A percentile compares a stretch with the other conserved stretches of the same genome.
Conservation (phyloP, 53 echinoderm and acorn worm species). For the Astropecten irregularis region DNA sequence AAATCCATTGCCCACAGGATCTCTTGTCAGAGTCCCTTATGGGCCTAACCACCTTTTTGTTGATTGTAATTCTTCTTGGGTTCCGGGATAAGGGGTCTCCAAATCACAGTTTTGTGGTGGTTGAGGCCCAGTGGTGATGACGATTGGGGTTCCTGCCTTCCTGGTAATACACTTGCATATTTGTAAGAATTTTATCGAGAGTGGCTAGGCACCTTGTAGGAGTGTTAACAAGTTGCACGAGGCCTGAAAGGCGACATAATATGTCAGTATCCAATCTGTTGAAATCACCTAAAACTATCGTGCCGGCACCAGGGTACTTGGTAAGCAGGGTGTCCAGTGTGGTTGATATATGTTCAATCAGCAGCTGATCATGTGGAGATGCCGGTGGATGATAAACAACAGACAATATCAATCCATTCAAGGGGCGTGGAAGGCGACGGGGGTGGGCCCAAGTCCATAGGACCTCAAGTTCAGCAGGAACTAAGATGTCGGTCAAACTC, state of each 20-base stretch:
- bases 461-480: conserved; percentile 27
- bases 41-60: conserved; percentile 24
- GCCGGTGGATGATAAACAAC: conserved; percentile 15
- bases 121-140: neutral
- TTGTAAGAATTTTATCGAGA: conserved; percentile 18
- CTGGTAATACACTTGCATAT: conserved; percentile 1
- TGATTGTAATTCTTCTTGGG: neutral
- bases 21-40: conserved; percentile 27
- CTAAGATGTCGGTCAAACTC: neutral
- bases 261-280: conserved; percentile 46
- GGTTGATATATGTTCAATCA: conserved; percentile 12
- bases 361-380: neutral
- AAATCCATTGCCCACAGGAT: conserved; percentile 41
- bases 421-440: conserved; percentile 21
- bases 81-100: neutral
- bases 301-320: conserved; percentile 28
- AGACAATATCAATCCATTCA: conserved; percentile 3
- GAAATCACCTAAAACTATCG: conserved; percentile 36
- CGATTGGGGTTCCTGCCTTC: conserved; percentile 23
- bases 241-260: conserved; percentile 19
- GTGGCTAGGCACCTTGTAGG: conserved; percentile 33
- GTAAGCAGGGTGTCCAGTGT: conserved; percentile 46
- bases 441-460: conserved; percentile 22
- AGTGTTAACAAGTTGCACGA: conserved; percentile 54
- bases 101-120: conserved; percentile 11